phyloP scores from a whole-genome alignment of 2,113 vertebrate species.

The Percopsis transmontana region DNA sequence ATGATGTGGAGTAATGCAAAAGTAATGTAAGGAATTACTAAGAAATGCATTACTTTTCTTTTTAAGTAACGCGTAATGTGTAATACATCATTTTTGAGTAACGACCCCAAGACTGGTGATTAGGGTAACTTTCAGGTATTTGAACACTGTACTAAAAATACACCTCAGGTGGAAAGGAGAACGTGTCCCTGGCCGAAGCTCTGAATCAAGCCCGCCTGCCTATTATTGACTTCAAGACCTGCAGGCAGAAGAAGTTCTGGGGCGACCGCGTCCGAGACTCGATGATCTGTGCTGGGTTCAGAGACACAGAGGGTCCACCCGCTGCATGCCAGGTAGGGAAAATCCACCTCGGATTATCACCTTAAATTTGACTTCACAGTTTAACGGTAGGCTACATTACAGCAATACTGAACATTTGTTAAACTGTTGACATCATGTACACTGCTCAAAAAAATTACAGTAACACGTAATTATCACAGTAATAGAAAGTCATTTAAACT shows the following conservation, averaged over 20 bases:
- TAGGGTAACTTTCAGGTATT: too few relatives aligned
- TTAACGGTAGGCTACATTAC: too few relatives aligned
- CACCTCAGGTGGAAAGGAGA: constrained; percentile 73
- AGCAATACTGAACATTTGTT: too few relatives aligned
- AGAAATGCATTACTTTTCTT: too few relatives aligned
- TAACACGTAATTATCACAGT: too few relatives aligned
- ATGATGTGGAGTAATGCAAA: too few relatives aligned
- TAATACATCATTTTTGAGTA: background rate
- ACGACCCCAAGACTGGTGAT: too few relatives aligned
- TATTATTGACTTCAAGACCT: constrained; percentile 78
- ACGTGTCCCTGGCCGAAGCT: constrained; percentile 70
- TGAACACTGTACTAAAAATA: background rate
- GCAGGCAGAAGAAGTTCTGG: constrained; percentile 81
- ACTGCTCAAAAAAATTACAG: too few relatives aligned
- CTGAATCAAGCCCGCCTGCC: constrained; percentile 78
- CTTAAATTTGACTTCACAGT: background rate
- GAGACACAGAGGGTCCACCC: constrained; percentile 74
- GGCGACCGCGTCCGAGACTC: constrained; percentile 78
- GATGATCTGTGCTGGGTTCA: constrained; percentile 80
- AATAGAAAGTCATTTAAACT: too few relatives aligned
- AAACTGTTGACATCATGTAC: too few relatives aligned
- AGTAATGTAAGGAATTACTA: too few relatives aligned
- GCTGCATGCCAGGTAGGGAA: constrained; percentile 77
- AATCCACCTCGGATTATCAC: background rate
- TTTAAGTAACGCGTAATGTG: too few relatives aligned